Percentiles rank a stretch among this genome's conserved stretches.
These are phyloP conservation scores for Dione juno DNA, from an alignment of 2,888 invertebrate genomes.

Conservation along the genomic window DNA sequence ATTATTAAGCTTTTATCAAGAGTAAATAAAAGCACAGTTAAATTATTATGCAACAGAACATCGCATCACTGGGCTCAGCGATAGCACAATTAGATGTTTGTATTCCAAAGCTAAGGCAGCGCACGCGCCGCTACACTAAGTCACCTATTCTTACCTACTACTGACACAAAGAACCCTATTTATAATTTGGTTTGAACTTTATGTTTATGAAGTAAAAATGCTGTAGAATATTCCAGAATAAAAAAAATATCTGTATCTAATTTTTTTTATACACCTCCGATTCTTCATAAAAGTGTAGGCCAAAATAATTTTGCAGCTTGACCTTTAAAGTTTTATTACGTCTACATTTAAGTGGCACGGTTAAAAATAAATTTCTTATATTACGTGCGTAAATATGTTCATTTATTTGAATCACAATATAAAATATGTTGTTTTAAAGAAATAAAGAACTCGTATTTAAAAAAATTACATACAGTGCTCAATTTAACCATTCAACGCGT, in stretches of 20 bases:
- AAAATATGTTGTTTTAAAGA: too few species aligned
- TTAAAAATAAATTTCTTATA: not conserved
- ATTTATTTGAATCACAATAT: not conserved
- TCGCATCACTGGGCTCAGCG: conserved; percentile 58
- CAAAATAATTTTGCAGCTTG: not conserved
- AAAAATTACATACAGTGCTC: too few species aligned
- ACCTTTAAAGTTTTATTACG: not conserved
- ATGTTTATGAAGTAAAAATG: not conserved
- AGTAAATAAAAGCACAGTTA: not conserved
- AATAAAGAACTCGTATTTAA: too few species aligned
- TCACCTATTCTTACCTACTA: conserved; percentile 40
- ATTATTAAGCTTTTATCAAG: not conserved
- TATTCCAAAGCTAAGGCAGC: conserved; percentile 56
- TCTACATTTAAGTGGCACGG: not conserved
- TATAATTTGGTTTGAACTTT: not conserved
- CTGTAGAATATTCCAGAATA: not conserved
- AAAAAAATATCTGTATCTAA: not conserved
- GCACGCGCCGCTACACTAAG: conserved; percentile 58
- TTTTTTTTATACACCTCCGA: not conserved
- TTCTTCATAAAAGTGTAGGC: not conserved
- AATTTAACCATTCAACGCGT: too few species aligned
- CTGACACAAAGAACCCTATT: conserved; percentile 37
- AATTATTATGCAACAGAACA: not conserved
- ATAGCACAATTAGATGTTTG: conserved; percentile 69
- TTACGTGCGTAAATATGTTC: not conserved